Evolutionary conservation across 2,113 vertebrate genomes (phyloP).

Genomic region (Zosterops lateralis): DNA sequence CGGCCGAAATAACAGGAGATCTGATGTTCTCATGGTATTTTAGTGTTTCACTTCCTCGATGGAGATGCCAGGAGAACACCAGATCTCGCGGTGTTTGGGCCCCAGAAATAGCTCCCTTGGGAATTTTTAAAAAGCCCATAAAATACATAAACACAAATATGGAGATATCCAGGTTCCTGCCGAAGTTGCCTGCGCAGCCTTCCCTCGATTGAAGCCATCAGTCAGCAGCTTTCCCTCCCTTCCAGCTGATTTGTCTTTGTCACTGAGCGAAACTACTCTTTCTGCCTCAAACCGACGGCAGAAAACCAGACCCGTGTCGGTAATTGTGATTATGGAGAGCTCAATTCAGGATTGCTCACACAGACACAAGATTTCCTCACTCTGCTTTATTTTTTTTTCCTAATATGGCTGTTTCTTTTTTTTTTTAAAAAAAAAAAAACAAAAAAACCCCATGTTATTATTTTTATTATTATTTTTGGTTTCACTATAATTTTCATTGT

Average conservation of each 20-base stretch:
- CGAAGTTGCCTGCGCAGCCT: slow-evolving; percentile 31
- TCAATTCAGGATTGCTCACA: not conserved
- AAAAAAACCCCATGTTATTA: not conserved
- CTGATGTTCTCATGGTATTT: slow-evolving; percentile 60
- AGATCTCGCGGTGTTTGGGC: slow-evolving; percentile 50
- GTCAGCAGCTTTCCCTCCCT: slow-evolving; percentile 33
- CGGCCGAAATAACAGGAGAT: slow-evolving; percentile 58
- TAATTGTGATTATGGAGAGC: not conserved
- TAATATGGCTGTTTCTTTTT: slow-evolving; percentile 20
- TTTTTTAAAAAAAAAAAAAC: not conserved
- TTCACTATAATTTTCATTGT: slow-evolving; percentile 45
- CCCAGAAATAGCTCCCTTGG: slow-evolving; percentile 40
- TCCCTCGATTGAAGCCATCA: not conserved
- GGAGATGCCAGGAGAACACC: slow-evolving; percentile 38
- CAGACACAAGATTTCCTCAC: slow-evolving; percentile 7
- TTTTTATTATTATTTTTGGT: not conserved
- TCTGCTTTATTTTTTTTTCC: not conserved
- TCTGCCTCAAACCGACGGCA: not conserved
- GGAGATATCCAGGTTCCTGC: slow-evolving; percentile 43
- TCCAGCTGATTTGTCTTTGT: slow-evolving; percentile 52
- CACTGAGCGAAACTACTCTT: not conserved
- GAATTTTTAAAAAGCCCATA: slow-evolving; percentile 53
- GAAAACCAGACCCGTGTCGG: not conserved
- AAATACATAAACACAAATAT: slow-evolving; percentile 63
- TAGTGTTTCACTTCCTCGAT: slow-evolving; percentile 30